Evolutionary conservation across 2,888 invertebrate genomes (phyloP).

Genomic region (Ethmia dodecea): DNA sequence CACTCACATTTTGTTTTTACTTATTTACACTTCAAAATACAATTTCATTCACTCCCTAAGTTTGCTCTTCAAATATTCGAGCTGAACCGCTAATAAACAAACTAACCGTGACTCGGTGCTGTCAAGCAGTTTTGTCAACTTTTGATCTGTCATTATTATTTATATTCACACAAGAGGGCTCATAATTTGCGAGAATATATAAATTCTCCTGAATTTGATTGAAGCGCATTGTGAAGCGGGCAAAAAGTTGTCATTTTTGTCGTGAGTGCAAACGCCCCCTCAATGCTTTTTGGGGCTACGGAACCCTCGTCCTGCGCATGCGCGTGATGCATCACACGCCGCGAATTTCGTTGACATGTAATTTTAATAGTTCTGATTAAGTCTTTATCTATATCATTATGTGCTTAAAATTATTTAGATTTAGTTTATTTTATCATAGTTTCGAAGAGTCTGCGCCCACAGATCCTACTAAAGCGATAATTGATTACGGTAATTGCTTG

Average conservation of each 20-base stretch:
- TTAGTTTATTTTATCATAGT: no score
- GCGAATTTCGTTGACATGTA: background rate
- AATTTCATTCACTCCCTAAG: conserved; percentile 28
- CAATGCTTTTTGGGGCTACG: conserved; percentile 24
- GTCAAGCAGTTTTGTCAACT: conserved; percentile 49
- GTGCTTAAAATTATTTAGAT: no score
- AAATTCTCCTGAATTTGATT: conserved; percentile 43
- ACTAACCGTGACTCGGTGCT: conserved; percentile 51
- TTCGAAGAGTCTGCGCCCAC: no score
- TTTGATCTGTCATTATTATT: conserved; percentile 45
- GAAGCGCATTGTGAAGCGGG: conserved; percentile 52
- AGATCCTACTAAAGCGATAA: no score
- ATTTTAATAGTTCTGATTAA: no score
- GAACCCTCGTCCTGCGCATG: conserved; percentile 22
- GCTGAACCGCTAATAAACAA: conserved; percentile 48
- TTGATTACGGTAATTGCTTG: no score
- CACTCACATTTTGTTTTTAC: no score
- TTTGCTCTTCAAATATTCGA: conserved; percentile 42
- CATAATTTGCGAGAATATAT: conserved; percentile 47
- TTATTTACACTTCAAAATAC: conserved; percentile 7
- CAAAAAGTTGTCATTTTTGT: conserved; percentile 52
- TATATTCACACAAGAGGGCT: conserved; percentile 43
- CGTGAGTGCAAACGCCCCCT: conserved; percentile 39
- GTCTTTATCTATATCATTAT: no score
- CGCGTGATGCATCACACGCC: conserved; percentile 12